phyloP scores from a whole-genome alignment of 1,140 invertebrate genomes.

The Acromyrmex echinatior region DNA sequence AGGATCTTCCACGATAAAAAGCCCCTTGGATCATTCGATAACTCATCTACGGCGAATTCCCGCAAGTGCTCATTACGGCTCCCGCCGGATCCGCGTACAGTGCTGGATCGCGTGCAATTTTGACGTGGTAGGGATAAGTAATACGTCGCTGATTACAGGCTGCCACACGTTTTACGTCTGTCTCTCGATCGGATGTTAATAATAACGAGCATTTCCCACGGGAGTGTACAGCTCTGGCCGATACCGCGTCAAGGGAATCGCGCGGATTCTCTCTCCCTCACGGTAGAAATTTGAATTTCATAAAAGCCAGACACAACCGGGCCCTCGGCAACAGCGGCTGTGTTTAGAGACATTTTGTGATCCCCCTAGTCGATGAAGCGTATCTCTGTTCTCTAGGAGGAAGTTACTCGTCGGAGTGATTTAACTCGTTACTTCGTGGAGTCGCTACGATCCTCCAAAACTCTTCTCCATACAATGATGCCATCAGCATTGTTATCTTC shows the following conservation, averaged over 20 bases:
- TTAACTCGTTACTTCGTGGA: slow-evolving; percentile 1
- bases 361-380: slow-evolving; percentile 22
- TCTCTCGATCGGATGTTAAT: slow-evolving; percentile 64
- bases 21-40: slow-evolving; percentile 49
- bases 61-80: slow-evolving; percentile 54
- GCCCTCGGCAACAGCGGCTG: not conserved
- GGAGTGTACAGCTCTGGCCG: slow-evolving; percentile 8
- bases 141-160: slow-evolving; percentile 62
- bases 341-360: slow-evolving; percentile 59
- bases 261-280: not conserved
- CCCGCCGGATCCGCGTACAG: not conserved
- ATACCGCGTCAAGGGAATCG: slow-evolving; percentile 3
- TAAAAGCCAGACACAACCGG: slow-evolving; percentile 32
- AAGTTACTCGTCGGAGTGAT: slow-evolving; percentile 31
- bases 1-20: slow-evolving; percentile 47
- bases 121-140: slow-evolving; percentile 38
- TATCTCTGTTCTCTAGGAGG: slow-evolving; percentile 17
- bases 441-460: not conserved
- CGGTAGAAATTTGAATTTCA: slow-evolving; percentile 47
- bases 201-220: slow-evolving; percentile 57
- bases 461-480: not conserved
- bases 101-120: slow-evolving; percentile 44
- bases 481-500: not conserved
- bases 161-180: slow-evolving; percentile 57
- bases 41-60: slow-evolving; percentile 40